Percentiles rank a stretch among this genome's conserved stretches.
Conservation (phyloP, 2,888 invertebrate species). For the Agonopterix subpropinquella region DNA sequence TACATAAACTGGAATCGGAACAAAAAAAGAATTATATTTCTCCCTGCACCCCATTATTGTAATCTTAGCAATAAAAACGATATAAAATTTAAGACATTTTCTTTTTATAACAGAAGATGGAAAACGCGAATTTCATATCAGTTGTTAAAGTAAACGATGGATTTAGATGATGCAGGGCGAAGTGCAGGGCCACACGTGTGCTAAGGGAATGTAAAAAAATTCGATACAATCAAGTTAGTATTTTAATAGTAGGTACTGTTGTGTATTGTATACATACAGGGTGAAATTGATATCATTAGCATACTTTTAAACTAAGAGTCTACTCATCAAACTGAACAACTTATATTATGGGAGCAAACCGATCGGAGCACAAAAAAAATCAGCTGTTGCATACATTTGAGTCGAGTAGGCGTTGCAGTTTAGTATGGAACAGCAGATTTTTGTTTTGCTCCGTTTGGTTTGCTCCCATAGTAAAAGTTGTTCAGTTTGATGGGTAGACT, state of each 20-base stretch:
- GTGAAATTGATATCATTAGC: too few relatives aligned
- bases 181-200: conserved; percentile 43
- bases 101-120: conserved; percentile 65
- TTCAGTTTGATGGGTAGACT: too few relatives aligned
- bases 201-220: conserved; percentile 7
- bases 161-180: conserved; percentile 41
- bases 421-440: too few relatives aligned
- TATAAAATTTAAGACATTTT: conserved; percentile 63
- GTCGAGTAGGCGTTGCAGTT: too few relatives aligned
- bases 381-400: too few relatives aligned
- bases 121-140: conserved; percentile 66
- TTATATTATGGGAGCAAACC: too few relatives aligned
- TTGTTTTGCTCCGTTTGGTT: too few relatives aligned
- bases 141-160: conserved; percentile 67
- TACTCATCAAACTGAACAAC: too few relatives aligned
- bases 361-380: too few relatives aligned
- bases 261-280: too few relatives aligned
- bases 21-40: neutral
- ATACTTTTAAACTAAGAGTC: too few relatives aligned
- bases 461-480: too few relatives aligned
- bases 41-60: conserved; percentile 46
- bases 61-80: conserved; percentile 67
- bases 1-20: neutral
- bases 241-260: neutral
- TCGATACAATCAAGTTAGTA: neutral